Evolutionary conservation across 1,140 invertebrate genomes (phyloP), one percentile per base, ranked within the genome.

Genomic region (Diachasma alloeum): DNA sequence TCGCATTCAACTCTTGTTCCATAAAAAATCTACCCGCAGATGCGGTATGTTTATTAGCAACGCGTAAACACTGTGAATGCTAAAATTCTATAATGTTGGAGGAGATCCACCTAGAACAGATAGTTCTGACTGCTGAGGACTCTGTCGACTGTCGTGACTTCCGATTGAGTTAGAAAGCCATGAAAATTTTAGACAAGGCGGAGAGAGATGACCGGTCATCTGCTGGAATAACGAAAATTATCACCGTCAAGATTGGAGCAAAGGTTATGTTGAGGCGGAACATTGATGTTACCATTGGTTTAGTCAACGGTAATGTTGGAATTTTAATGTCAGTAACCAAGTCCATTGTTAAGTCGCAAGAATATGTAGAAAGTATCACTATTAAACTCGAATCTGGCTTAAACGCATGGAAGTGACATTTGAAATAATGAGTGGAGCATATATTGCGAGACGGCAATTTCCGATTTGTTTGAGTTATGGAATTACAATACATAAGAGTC

Each of bases 351-450:
- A 46, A 46, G 17, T 11, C 39, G 0, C 44, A 36, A 56, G 26
- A 72, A 22, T 17, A 31, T 48, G 26, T 36, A n/a, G 1, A 42
- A 9, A 59, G n/a, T 36, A 56, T 73, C 1, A 17, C 15, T 8
- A 39, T 73, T 36, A 6, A 4, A 17, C 9, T 73, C 2, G 17
- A 63, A 24, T 10, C 10, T 24, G 31, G 48, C 0, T 85, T 46
- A 75, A 79, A 68, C 70, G 71, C n/a, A 69, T 79, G 13, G 78
- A 80, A 71, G 59, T 76, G 26, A 82, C 81, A 68, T 83, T 83
- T 76, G 44, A 79, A 72, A 26, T 83, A 17, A 70, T 80, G 48
- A 67, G 76, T 70, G 72, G 69, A 73, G 77, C 75, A 4, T 82
- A 26, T 70, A 68, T 83, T 3, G 74, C 78, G 22, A 24, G 72